Conservation (phyloP, 2,113 vertebrate genomes). For the Takifugu flavidus region DNA sequence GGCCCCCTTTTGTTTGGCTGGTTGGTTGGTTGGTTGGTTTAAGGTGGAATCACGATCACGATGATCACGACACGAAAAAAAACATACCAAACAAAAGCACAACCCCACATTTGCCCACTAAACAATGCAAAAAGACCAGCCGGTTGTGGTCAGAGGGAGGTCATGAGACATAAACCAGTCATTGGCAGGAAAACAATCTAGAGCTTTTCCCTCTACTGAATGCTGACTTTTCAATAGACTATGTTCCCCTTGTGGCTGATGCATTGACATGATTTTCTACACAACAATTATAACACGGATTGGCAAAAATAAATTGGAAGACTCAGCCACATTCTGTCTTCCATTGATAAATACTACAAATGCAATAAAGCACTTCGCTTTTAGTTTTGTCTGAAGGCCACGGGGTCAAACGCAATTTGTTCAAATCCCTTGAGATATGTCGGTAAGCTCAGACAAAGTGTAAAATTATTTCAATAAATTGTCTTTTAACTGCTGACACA, state of each 20-base stretch:
- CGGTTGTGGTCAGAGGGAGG: slow-evolving; percentile 54
- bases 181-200: slow-evolving; percentile 52
- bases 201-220: slow-evolving; percentile 38
- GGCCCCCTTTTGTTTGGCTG: background rate
- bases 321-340: slow-evolving; percentile 30
- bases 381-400: slow-evolving; percentile 17
- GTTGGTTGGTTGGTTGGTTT: background rate
- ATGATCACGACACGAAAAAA: slow-evolving; percentile 9
- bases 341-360: slow-evolving; percentile 14
- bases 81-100: slow-evolving; percentile 29
- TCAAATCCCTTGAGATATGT: background rate
- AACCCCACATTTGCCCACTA: slow-evolving; percentile 18
- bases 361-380: slow-evolving; percentile 23
- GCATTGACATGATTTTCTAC: slow-evolving; percentile 29
- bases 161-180: slow-evolving; percentile 61
- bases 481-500: slow-evolving; percentile 16
- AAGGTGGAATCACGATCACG: background rate
- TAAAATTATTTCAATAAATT: background rate
- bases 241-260: slow-evolving; percentile 25
- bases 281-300: slow-evolving; percentile 18
- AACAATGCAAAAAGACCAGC: slow-evolving; percentile 26
- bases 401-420: background rate
- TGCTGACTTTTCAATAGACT: slow-evolving; percentile 45
- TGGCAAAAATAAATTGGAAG: slow-evolving; percentile 16
- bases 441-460: background rate